Conservation (phyloP, 2,113 vertebrate species). For the Rhinoptilus africanus region DNA sequence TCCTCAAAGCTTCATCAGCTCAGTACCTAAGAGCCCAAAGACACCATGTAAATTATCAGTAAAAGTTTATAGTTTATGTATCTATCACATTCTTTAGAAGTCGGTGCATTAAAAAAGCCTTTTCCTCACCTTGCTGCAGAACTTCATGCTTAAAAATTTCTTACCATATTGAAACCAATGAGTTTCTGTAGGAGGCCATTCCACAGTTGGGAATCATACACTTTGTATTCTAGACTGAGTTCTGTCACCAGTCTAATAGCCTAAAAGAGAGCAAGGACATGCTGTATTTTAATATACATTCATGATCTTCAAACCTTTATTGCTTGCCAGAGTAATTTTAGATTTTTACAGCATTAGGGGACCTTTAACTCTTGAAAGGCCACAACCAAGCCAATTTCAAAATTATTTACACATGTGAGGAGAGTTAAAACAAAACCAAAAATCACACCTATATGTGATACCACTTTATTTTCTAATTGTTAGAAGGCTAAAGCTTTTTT, state of each 20-base stretch:
- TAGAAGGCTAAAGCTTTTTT: not conserved
- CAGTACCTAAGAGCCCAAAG: not conserved
- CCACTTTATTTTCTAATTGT: not conserved
- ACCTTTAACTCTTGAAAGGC: not conserved
- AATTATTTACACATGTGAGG: not conserved
- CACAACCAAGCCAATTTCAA: not conserved
- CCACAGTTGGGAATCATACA: constrained; percentile 91
- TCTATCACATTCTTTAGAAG: not conserved
- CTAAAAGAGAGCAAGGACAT: constrained; percentile 62
- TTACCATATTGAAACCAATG: constrained; percentile 88
- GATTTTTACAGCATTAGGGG: not conserved
- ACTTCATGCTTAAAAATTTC: not conserved
- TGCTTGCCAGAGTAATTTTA: not conserved
- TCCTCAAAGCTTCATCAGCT: not conserved
- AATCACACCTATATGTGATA: accelerated
- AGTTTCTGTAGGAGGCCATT: constrained; percentile 91
- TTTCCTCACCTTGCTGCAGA: not conserved
- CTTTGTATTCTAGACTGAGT: constrained; percentile 88
- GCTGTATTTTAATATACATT: not conserved
- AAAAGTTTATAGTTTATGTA: not conserved
- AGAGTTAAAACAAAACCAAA: not conserved
- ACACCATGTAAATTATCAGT: not conserved
- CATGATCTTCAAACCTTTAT: not conserved
- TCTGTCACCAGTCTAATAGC: constrained; percentile 89
- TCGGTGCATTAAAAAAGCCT: not conserved